Evolutionary conservation across 2,888 invertebrate genomes (phyloP), one percentile per base, ranked within the genome.

Genomic region (Dryadula phaetusa): DNA sequence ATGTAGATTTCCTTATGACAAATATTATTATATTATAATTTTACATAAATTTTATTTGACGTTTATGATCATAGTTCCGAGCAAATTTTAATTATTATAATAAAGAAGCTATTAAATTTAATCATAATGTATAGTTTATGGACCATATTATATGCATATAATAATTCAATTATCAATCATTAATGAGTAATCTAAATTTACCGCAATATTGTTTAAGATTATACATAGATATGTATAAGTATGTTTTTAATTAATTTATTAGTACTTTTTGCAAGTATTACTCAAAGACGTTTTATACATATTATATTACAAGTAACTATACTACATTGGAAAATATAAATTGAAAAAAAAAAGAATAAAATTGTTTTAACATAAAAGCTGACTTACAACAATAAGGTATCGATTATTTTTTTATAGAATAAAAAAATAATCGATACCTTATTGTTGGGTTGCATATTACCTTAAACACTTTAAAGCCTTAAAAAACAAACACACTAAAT

Each of bases 11-110:
- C n/a, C 40, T 40, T 40, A 22, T 40, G 40, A 40, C 56, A 37
- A 56, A 56, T 25, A 56, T 40, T 56, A n/a, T n/a, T n/a, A n/a
- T n/a, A n/a, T n/a, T n/a, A n/a, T n/a, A 56, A 56, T 40, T 56
- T 40, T 2, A 56, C 37, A 40, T 56, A 22, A 56, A 56, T 40
- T 40, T n/a, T 10, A 37, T 56, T n/a, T 40, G 56, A 25, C 56
- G 5, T 56, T 56, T 56, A 56, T 20, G 40, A 56, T 16, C 5
- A 56, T 25, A 56, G 40, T 40, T 40, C 40, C 10, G 25, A 16
- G n/a, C 16, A 40, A 56, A 40, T 25, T 56, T 40, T 56, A 56
- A 40, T 56, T 56, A 56, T 56, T 16, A 56, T 40, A 40, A 56
- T 56, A 40, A 40, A 56, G 56, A 25, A 25, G 22, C 56, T 56